These are phyloP conservation scores for Drosophila kuntzei DNA, from an alignment of 2,888 invertebrate species.

Conservation along the genomic window DNA sequence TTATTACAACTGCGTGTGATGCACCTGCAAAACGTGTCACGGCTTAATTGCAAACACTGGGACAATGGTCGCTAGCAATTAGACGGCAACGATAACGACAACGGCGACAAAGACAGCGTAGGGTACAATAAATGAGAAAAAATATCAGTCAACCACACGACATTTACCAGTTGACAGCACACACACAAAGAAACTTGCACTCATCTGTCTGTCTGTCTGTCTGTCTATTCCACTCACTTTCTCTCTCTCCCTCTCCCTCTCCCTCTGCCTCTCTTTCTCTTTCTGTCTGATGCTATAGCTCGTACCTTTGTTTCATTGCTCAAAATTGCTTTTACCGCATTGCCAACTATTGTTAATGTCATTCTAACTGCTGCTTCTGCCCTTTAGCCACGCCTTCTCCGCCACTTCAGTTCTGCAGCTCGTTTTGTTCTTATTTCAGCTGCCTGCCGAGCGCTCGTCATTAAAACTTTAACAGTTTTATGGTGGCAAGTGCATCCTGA, in stretches of 20 bases:
- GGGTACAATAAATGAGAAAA: constrained; percentile 39
- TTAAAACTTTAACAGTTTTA: constrained; percentile 77
- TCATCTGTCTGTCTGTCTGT: constrained; percentile 16
- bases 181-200: constrained; percentile 18
- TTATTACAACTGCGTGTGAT: constrained; percentile 66
- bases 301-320: constrained; percentile 68
- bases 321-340: constrained; percentile 76
- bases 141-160: constrained; percentile 62
- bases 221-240: neutral
- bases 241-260: neutral
- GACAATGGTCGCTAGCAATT: constrained; percentile 64
- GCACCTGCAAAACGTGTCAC: constrained; percentile 62
- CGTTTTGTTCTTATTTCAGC: constrained; percentile 23
- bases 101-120: constrained; percentile 31
- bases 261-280: neutral
- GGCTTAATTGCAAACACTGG: constrained; percentile 65
- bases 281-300: constrained; percentile 14
- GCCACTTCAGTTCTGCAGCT: constrained; percentile 32
- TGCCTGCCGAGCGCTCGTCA: constrained; percentile 55
- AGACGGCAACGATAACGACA: constrained; percentile 46
- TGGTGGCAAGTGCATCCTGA: constrained; percentile 64
- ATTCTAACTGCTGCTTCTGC: constrained; percentile 58
- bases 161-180: constrained; percentile 60
- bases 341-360: constrained; percentile 77
- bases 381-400: constrained; percentile 25